Conservation (phyloP, 1,140 invertebrate species). For the Diuraphis noxia region DNA sequence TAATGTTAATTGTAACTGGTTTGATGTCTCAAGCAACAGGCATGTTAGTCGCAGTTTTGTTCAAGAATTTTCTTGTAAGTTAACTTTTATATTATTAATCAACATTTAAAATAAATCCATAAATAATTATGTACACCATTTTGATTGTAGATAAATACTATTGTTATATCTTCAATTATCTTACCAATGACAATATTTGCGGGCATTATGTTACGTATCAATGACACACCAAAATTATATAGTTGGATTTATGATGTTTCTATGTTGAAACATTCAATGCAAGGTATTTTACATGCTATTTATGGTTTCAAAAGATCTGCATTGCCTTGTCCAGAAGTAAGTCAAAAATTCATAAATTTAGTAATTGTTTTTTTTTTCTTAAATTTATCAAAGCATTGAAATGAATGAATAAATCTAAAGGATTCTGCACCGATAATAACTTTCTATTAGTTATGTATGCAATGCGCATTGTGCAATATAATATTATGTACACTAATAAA, state of each 20-base stretch:
- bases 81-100: not conserved
- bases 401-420: not conserved
- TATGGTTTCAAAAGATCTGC: constrained; percentile 74
- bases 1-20: constrained; percentile 84
- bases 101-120: not conserved
- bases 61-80: constrained; percentile 60
- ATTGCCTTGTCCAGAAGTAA: constrained; percentile 65
- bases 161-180: constrained; percentile 64
- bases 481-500: not conserved
- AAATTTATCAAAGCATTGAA: too few relatives aligned
- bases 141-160: constrained; percentile 27
- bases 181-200: constrained; percentile 86
- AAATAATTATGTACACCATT: not conserved
- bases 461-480: too few relatives aligned
- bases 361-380: not conserved
- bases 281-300: constrained; percentile 70
- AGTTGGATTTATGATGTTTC: constrained; percentile 87
- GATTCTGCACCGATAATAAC: not conserved
- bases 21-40: constrained; percentile 91
- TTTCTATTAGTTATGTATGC: not conserved
- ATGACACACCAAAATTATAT: constrained; percentile 77
- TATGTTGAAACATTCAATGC: constrained; percentile 76
- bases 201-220: constrained; percentile 86
- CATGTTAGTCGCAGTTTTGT: constrained; percentile 86
- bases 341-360: constrained; percentile 53